Percentiles rank a stretch among this genome's conserved stretches.
Conservation (phyloP, 2,113 vertebrate species). For the Callipepla squamata region DNA sequence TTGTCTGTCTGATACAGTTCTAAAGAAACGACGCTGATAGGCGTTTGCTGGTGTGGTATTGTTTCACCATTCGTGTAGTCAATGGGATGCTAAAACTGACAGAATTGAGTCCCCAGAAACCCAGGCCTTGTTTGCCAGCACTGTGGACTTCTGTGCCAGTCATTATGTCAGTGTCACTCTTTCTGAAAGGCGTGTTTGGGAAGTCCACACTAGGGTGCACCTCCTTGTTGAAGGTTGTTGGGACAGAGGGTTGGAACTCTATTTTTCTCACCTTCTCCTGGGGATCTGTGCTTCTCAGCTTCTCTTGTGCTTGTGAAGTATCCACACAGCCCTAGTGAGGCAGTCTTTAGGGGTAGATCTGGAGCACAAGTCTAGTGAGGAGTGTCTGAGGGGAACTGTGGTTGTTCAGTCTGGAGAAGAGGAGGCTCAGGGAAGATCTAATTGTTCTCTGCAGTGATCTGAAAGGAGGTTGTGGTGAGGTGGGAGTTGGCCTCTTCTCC, state of each 20-base stretch:
- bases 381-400: too few relatives aligned
- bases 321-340: not conserved
- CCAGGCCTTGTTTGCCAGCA: too few relatives aligned
- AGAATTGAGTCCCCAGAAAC: not conserved
- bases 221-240: not conserved
- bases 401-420: too few relatives aligned
- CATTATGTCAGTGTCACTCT: not conserved
- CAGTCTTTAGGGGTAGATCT: not conserved
- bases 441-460: too few relatives aligned
- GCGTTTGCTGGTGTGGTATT: not conserved
- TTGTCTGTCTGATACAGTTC: fast-evolving
- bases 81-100: not conserved
- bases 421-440: too few relatives aligned
- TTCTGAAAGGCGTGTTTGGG: not conserved
- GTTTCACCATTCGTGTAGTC: not conserved
- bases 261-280: not conserved
- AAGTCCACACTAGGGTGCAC: not conserved
- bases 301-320: not conserved
- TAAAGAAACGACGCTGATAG: not conserved
- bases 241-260: not conserved
- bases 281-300: not conserved
- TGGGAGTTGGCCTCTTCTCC: too few relatives aligned
- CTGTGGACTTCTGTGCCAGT: not conserved
- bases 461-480: too few relatives aligned
- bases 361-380: too few relatives aligned